Evolutionary conservation across 2,113 vertebrate species (phyloP).

Genomic region (Varanus komodoensis): DNA sequence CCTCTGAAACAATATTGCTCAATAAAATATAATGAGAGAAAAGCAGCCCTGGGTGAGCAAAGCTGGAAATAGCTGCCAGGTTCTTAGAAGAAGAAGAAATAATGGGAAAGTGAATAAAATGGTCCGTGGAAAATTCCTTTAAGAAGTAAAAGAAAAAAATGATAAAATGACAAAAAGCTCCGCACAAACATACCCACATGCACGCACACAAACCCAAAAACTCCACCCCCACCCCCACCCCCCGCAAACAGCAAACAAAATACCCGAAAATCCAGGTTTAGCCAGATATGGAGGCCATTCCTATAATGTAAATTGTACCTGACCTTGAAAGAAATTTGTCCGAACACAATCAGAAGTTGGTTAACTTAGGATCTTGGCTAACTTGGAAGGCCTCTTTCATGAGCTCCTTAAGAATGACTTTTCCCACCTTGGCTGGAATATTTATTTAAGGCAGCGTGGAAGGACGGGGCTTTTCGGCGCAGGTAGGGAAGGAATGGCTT

Average conservation of each 20-base stretch:
- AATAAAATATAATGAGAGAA: not conserved
- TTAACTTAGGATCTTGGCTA: slow-evolving; percentile 42
- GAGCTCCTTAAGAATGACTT: not conserved
- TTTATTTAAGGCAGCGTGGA: slow-evolving; percentile 60
- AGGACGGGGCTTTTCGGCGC: slow-evolving; percentile 61
- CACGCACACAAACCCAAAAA: too few relatives aligned
- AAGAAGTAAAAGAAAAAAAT: too few relatives aligned
- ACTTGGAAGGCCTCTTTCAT: slow-evolving; percentile 64
- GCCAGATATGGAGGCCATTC: not conserved
- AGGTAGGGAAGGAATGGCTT: slow-evolving; percentile 66
- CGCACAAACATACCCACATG: too few relatives aligned
- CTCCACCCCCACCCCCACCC: not conserved
- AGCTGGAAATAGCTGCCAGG: not conserved
- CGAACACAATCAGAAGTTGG: not conserved
- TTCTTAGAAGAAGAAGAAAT: not conserved
- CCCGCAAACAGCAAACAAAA: not conserved
- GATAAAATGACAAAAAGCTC: too few relatives aligned
- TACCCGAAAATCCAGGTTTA: not conserved
- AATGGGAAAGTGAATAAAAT: not conserved
- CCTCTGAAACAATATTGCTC: not conserved
- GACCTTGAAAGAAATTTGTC: slow-evolving; percentile 80
- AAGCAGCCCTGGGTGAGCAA: not conserved
- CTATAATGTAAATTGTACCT: slow-evolving; percentile 67
- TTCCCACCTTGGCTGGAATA: slow-evolving; percentile 54
- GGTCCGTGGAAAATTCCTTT: not conserved